A percentile compares a stretch with the other conserved stretches of the same genome.
These are phyloP conservation scores for Microcaecilia unicolor DNA, from an alignment of 2,797 vertebrate species.

Conservation along the genomic window DNA sequence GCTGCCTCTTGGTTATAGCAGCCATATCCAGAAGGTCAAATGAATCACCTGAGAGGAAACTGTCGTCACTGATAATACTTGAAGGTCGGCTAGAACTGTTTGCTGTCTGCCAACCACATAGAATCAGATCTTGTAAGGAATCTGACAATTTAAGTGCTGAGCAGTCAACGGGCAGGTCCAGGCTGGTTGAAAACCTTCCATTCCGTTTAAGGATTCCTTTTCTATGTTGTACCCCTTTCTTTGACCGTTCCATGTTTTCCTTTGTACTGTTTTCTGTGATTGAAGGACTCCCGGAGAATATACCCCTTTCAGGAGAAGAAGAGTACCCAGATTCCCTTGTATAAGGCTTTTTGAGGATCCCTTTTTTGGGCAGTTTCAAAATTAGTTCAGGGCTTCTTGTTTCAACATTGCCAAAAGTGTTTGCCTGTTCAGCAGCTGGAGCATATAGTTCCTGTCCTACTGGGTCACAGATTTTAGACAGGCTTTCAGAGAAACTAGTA, in stretches of 20 bases:
- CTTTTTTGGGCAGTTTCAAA: constrained; percentile 68
- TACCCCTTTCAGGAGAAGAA: constrained; percentile 44
- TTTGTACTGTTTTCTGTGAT: not conserved
- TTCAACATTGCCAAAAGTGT: constrained; percentile 13
- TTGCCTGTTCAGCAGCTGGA: constrained; percentile 5
- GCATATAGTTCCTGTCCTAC: too few relatives aligned
- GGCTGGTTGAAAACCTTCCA: constrained; percentile 66
- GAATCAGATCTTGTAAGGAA: constrained; percentile 40
- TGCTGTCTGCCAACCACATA: constrained; percentile 11
- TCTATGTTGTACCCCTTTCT: constrained; percentile 51
- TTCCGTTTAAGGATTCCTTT: constrained; percentile 75
- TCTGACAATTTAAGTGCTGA: constrained; percentile 26
- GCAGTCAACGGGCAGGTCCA: constrained; percentile 42
- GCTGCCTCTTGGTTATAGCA: constrained; percentile 29
- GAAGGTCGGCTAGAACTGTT: constrained; percentile 51
- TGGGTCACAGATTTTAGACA: constrained; percentile 12
- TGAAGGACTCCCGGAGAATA: constrained; percentile 10
- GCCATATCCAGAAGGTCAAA: constrained; percentile 61
- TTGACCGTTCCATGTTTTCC: not conserved
- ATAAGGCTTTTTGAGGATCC: constrained; percentile 69
- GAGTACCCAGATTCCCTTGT: constrained; percentile 50
- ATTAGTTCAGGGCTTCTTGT: constrained; percentile 44
- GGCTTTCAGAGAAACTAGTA: constrained; percentile 27
- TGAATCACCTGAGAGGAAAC: constrained; percentile 61
- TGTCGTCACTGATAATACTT: constrained; percentile 65